Percentiles rank a stretch among this genome's conserved stretches.
Conservation (phyloP, 2,797 vertebrate genomes). For the Halcyon badia region DNA sequence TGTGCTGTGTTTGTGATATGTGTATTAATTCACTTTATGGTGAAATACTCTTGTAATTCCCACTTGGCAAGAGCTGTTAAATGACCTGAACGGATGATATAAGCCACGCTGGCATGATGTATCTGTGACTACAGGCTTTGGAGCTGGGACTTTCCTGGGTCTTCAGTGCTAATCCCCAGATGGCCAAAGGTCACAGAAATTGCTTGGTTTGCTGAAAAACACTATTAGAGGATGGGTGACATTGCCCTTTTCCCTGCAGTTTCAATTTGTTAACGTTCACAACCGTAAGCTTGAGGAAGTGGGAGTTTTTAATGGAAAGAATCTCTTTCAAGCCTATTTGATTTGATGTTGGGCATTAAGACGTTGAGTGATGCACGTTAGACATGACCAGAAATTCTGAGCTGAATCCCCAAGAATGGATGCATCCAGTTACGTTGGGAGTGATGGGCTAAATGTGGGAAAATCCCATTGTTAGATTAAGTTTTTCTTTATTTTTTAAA, state of each 20-base stretch:
- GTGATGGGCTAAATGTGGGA: not conserved
- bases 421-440: not conserved
- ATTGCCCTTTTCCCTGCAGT: not conserved
- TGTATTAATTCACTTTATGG: constrained; percentile 2
- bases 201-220: constrained; percentile 27
- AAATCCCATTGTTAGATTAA: not conserved
- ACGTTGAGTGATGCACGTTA: fast-evolving
- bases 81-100: constrained; percentile 38
- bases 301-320: not conserved
- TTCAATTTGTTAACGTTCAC: not conserved
- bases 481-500: fast-evolving
- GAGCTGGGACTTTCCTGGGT: not conserved
- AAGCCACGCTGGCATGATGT: not conserved
- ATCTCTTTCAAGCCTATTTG: not conserved
- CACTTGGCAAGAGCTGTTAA: not conserved
- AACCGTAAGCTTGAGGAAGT: fast-evolving
- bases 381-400: not conserved
- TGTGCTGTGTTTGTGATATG: not conserved
- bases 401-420: not conserved
- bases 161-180: not conserved
- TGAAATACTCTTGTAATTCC: constrained; percentile 26
- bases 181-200: not conserved
- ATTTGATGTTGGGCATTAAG: not conserved
- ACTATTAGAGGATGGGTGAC: not conserved
- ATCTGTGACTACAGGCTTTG: not conserved